Percentiles rank a stretch among this genome's conserved stretches.
Evolutionary conservation across 2,113 vertebrate species (phyloP).

Genomic region (Coracopsis vasa): DNA sequence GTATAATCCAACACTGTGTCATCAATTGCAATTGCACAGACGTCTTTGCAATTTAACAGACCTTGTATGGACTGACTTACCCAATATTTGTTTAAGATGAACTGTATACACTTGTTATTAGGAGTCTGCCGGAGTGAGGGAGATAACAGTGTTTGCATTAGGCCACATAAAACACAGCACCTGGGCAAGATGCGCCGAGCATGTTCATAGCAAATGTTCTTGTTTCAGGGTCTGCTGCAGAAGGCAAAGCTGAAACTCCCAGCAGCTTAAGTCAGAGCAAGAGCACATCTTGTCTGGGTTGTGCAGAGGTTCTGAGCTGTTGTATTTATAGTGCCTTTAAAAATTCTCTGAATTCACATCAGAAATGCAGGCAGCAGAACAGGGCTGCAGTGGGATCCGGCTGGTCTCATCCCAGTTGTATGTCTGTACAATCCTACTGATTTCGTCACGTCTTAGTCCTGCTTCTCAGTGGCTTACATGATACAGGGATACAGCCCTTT

Average conservation of each 20-base stretch:
- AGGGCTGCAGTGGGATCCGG: neutral
- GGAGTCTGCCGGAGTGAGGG: neutral
- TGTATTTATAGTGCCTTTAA: neutral
- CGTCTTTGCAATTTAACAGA: constrained; percentile 14
- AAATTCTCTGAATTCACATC: neutral
- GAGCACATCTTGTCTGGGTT: neutral
- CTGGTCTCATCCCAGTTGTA: neutral
- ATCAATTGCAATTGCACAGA: constrained; percentile 16
- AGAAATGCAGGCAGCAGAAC: neutral
- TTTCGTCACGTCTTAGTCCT: neutral
- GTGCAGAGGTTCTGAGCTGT: neutral
- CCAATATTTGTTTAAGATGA: constrained; percentile 65
- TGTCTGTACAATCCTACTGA: neutral
- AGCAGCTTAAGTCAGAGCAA: neutral
- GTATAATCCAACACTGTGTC: neutral
- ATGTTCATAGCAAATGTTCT: neutral
- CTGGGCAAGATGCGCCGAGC: neutral
- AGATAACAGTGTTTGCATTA: constrained; percentile 34
- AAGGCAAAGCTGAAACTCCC: neutral
- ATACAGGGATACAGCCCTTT: no score
- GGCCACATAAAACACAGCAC: neutral
- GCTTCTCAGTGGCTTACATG: neutral
- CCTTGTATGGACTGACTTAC: constrained; percentile 40
- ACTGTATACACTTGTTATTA: constrained; percentile 47
- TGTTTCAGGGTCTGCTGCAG: neutral